Evolutionary conservation across 2,113 vertebrate species (phyloP), one percentile per base, ranked within the genome.

Genomic region (Leucosticte australis): DNA sequence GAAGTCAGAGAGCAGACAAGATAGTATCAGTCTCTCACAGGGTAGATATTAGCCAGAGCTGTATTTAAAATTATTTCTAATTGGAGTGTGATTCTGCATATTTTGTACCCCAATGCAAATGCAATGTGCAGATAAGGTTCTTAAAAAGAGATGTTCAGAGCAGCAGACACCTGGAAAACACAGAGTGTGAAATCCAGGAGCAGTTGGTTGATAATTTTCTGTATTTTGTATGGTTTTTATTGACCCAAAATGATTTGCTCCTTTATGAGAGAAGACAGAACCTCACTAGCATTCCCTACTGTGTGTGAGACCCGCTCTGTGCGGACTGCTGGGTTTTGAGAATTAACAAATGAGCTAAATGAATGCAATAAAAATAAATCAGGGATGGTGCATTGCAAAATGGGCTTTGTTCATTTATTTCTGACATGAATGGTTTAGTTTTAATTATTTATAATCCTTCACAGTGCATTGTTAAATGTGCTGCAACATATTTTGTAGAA

Each of bases 391-490:
- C 95, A 91, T 89, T 81, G 80, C 88, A 95, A 96, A 95, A 94
- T 78, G 83, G 90, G 91, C 80, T 95, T 93, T 93, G 78, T 95
- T 97, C 80, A 92, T 97, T 97, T 97, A 84, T 96, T 96, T 96
- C 96, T 96, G 96, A 95, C 91, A 90, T 74, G 91, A 95, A 69
- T 94, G 87, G 91, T 94, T 96, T 95, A 11, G 64, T 53, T 95
- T 97, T 96, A 96, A 96, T 97, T 96, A 97, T 97, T 97, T 96
- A 96, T 94, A 95, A 55, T 90, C 87, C 77, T 97, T 97, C 74
- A 39, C 90, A 57, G 93, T 14, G 68, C 57, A 49, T 59, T 81
- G 87, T 74, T 84, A 95, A 96, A 93, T 95, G 87, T 89, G 83
- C 83, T 86, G 87, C 85, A 87, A 94, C 63, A 9, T 82, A 81